These are phyloP conservation scores for Platynereis dumerilii DNA, from an alignment of 2,888 invertebrate genomes.

Conservation along the genomic window DNA sequence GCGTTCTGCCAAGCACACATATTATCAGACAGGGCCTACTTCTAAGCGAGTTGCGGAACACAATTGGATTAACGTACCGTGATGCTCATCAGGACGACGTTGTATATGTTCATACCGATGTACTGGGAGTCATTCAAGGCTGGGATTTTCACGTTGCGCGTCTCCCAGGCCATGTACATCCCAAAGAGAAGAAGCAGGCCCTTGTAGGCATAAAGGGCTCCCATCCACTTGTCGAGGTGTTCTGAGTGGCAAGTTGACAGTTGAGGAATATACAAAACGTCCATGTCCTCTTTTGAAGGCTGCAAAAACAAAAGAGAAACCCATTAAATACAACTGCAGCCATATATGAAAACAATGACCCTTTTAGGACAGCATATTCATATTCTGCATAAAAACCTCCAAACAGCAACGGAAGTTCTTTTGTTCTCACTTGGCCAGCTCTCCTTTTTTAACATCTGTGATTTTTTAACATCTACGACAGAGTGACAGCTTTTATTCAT, in stretches of 20 bases:
- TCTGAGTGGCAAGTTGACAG: conserved; percentile 87
- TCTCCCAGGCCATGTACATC: conserved; percentile 96
- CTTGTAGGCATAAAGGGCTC: conserved; percentile 88
- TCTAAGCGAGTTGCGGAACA: background rate
- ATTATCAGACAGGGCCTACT: too few relatives aligned
- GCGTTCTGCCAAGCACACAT: too few relatives aligned
- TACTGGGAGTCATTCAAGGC: conserved; percentile 92
- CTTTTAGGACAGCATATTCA: too few relatives aligned
- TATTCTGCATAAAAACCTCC: too few relatives aligned
- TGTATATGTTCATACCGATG: conserved; percentile 89
- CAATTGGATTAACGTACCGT: conserved; percentile 65
- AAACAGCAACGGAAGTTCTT: background rate
- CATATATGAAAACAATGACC: too few relatives aligned
- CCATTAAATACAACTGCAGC: too few relatives aligned
- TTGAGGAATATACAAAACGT: conserved; percentile 67
- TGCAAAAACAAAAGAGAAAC: conserved; percentile 3
- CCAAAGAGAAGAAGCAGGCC: conserved; percentile 86
- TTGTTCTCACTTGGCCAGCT: too few relatives aligned
- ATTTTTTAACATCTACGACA: too few relatives aligned
- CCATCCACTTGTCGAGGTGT: conserved; percentile 88
- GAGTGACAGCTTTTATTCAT: too few relatives aligned
- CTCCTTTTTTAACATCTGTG: too few relatives aligned
- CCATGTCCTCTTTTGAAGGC: conserved; percentile 46
- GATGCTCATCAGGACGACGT: conserved; percentile 83
- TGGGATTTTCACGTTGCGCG: conserved; percentile 80